Percentiles rank a stretch among this genome's conserved stretches.
Evolutionary conservation across 2,888 invertebrate genomes (phyloP).

Genomic region (Agelastica alni): DNA sequence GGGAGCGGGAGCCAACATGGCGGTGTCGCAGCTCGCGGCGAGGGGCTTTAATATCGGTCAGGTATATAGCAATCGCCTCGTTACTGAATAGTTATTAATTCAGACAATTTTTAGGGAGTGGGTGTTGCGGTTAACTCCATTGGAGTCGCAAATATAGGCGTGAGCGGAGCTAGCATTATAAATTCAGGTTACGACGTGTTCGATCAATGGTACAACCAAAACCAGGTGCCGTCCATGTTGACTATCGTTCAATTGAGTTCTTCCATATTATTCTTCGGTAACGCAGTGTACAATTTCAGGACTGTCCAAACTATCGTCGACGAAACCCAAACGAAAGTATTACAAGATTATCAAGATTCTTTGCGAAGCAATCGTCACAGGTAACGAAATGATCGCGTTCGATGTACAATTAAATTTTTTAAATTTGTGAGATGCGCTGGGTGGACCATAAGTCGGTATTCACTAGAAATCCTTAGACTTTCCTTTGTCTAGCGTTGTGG

Average conservation of each 20-base stretch:
- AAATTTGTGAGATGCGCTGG: too few relatives aligned
- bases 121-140: conserved; percentile 41
- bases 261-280: conserved; percentile 49
- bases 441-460: too few relatives aligned
- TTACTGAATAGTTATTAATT: not conserved
- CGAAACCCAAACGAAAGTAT: conserved; percentile 60
- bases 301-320: conserved; percentile 49
- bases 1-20: conserved; percentile 60
- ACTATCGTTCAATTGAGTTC: conserved; percentile 52
- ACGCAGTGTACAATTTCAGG: conserved; percentile 48
- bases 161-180: conserved; percentile 44
- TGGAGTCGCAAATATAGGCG: conserved; percentile 44
- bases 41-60: conserved; percentile 48
- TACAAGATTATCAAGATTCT: conserved; percentile 60
- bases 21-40: conserved; percentile 58
- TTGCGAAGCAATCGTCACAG: conserved; percentile 62
- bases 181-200: conserved; percentile 46
- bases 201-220: conserved; percentile 44
- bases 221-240: conserved; percentile 52
- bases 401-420: too few relatives aligned
- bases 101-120: conserved; percentile 31
- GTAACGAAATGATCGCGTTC: too few relatives aligned
- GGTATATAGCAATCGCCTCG: conserved; percentile 31
- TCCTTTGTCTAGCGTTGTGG: too few relatives aligned
- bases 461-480: too few relatives aligned